Evolutionary conservation across 2,888 invertebrate genomes (phyloP).

Genomic region (Himalopsyche anomala): DNA sequence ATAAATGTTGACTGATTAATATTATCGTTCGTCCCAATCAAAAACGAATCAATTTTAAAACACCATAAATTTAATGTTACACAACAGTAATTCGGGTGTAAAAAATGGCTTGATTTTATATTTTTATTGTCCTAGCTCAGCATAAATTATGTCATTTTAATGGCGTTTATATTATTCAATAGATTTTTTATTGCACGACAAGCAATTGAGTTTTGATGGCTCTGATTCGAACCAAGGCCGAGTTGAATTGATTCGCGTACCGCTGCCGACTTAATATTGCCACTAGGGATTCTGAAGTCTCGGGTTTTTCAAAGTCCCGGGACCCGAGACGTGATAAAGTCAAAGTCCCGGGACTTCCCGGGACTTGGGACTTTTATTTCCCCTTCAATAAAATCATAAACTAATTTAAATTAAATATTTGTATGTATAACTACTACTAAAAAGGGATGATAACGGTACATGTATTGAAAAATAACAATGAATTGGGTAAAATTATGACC

Average conservation of each 20-base stretch:
- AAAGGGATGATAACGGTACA: too few relatives aligned
- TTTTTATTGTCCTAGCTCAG: neutral
- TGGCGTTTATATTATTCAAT: constrained; percentile 6
- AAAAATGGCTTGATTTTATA: neutral
- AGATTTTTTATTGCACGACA: neutral
- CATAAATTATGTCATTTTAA: constrained; percentile 34
- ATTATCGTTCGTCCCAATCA: neutral
- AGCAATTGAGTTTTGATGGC: constrained; percentile 25
- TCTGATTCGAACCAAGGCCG: constrained; percentile 34
- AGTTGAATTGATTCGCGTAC: constrained; percentile 8
- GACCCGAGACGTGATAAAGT: too few relatives aligned
- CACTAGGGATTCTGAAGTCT: too few relatives aligned
- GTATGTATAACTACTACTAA: too few relatives aligned
- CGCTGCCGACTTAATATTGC: neutral
- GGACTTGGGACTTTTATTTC: too few relatives aligned
- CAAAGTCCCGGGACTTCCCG: too few relatives aligned
- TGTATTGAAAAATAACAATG: too few relatives aligned
- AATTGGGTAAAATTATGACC: too few relatives aligned
- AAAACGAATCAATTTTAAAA: neutral
- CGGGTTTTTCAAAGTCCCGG: too few relatives aligned
- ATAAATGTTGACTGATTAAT: too few relatives aligned
- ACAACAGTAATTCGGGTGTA: neutral
- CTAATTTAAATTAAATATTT: too few relatives aligned
- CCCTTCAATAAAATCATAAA: too few relatives aligned
- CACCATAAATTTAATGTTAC: neutral